phyloP scores from a whole-genome alignment of 2,797 vertebrate species.

The Delichon dasypus region DNA sequence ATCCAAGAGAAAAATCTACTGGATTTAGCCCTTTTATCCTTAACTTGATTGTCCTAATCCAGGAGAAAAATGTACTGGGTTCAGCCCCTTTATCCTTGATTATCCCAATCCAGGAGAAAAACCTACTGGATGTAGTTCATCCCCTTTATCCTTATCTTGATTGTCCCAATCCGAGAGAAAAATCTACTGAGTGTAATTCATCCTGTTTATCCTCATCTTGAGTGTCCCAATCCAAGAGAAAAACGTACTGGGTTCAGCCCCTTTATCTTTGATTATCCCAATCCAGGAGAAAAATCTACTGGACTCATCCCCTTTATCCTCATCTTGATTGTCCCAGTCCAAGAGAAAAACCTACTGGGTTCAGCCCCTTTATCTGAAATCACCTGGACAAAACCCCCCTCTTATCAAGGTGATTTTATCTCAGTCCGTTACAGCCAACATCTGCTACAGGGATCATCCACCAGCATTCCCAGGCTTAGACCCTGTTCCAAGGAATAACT shows the following conservation, averaged over 20 bases:
- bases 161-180: not conserved
- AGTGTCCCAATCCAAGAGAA: too few relatives aligned
- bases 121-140: too few relatives aligned
- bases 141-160: too few relatives aligned
- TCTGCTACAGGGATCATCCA: rapidly evolving
- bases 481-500: not conserved
- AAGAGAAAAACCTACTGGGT: not conserved
- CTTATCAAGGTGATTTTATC: not conserved
- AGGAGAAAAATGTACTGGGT: not conserved
- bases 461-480: not conserved
- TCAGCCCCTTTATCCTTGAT: not conserved
- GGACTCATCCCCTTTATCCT: not conserved
- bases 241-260: too few relatives aligned
- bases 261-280: not conserved
- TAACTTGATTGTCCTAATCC: too few relatives aligned
- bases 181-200: not conserved
- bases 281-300: not conserved
- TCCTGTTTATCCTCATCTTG: not conserved
- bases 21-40: too few relatives aligned
- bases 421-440: not conserved
- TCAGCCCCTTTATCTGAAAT: not conserved
- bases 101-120: too few relatives aligned
- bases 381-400: not conserved
- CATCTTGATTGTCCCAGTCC: not conserved
- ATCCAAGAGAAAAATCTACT: too few relatives aligned